Evolutionary conservation across 2,113 vertebrate species (phyloP).

Genomic region (Empidonax traillii): DNA sequence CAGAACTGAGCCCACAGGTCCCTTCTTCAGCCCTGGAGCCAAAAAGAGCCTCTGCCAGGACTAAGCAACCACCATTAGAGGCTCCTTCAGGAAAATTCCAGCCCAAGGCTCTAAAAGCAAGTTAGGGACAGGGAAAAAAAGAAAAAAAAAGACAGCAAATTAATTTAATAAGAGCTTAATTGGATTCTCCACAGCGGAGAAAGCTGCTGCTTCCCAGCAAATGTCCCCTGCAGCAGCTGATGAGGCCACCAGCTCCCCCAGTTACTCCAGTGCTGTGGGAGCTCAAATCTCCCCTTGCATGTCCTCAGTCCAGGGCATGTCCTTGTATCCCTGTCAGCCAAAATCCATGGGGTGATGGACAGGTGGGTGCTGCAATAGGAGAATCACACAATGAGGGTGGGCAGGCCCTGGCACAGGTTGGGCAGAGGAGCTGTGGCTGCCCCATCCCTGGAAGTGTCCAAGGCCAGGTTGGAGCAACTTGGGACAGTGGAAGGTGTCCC

Average conservation of each 20-base stretch:
- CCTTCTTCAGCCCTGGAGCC: not conserved
- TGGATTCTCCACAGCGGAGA: conserved; percentile 19
- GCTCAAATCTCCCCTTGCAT: not conserved
- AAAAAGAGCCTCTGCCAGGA: not conserved
- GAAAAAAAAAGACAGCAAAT: not conserved
- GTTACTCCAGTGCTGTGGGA: not conserved
- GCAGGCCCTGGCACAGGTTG: not conserved
- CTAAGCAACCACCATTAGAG: not conserved
- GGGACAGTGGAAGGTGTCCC: not conserved
- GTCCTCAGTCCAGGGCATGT: not conserved
- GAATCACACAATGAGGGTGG: accelerated
- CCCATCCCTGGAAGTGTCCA: not conserved
- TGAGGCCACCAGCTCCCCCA: not conserved
- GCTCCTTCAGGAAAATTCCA: conserved; percentile 24
- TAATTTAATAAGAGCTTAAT: conserved; percentile 48
- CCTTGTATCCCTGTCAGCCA: not conserved
- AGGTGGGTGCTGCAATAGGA: not conserved
- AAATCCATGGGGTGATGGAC: accelerated
- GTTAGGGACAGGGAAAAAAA: not conserved
- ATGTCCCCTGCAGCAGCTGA: not conserved
- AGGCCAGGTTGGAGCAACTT: not conserved
- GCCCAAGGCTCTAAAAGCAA: conserved; percentile 29
- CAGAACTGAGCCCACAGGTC: accelerated
- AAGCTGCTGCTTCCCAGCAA: conserved; percentile 44
- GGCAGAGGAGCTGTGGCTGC: not conserved